These are phyloP conservation scores for Agrypnus murinus DNA, from an alignment of 2,888 invertebrate species.

Conservation along the genomic window DNA sequence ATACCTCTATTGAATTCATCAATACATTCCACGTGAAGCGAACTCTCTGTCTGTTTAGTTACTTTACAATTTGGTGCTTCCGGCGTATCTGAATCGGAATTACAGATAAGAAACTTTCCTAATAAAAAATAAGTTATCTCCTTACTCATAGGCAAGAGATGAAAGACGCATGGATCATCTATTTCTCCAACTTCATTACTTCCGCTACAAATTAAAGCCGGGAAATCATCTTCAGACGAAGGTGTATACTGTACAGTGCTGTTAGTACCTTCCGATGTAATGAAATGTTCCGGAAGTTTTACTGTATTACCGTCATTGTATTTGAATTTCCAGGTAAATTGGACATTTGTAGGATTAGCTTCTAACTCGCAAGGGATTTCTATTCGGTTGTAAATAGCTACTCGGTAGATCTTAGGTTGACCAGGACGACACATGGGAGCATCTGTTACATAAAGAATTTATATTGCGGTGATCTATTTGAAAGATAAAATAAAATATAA, in stretches of 20 bases:
- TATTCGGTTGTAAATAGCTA: conserved; percentile 79
- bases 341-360: conserved; percentile 66
- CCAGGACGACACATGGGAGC: conserved; percentile 80
- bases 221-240: conserved; percentile 79
- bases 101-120: not conserved
- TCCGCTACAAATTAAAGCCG: conserved; percentile 80
- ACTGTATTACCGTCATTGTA: conserved; percentile 76
- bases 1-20: conserved; percentile 83
- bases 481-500: too few relatives aligned
- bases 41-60: conserved; percentile 79
- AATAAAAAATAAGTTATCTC: not conserved
- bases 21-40: conserved; percentile 78
- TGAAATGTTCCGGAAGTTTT: conserved; percentile 76
- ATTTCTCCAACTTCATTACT: conserved; percentile 79
- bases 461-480: too few relatives aligned
- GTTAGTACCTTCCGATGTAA: conserved; percentile 74
- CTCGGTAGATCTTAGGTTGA: conserved; percentile 78
- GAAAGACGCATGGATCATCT: conserved; percentile 78
- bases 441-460: conserved; percentile 69
- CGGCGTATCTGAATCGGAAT: conserved; percentile 74
- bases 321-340: conserved; percentile 81
- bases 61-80: conserved; percentile 81
- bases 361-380: conserved; percentile 77
- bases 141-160: conserved; percentile 79
- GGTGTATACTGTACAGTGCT: conserved; percentile 79